phyloP scores from a whole-genome alignment of 2,888 invertebrate genomes.

The Cataglyphis rosenhaueri region DNA sequence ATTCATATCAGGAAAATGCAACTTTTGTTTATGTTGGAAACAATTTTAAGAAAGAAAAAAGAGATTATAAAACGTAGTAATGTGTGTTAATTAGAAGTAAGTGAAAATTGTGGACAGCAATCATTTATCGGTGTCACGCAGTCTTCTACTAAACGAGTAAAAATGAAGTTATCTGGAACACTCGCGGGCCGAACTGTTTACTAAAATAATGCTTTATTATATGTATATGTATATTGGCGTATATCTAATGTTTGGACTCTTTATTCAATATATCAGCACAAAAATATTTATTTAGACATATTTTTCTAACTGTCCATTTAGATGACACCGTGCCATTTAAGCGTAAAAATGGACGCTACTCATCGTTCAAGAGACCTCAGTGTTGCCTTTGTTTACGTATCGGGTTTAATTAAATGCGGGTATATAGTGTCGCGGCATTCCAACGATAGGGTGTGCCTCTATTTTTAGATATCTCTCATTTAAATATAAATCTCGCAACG shows the following conservation, averaged over 20 bases:
- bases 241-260: not conserved
- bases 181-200: slow-evolving; percentile 15
- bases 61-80: not conserved
- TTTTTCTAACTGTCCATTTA: not conserved
- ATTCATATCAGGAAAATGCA: not conserved
- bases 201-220: slow-evolving; percentile 28
- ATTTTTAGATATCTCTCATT: slow-evolving; percentile 78
- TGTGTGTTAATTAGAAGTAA: not conserved
- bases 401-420: slow-evolving; percentile 29
- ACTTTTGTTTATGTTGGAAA: not conserved
- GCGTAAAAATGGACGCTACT: not conserved
- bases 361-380: not conserved
- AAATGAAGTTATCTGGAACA: slow-evolving; percentile 34
- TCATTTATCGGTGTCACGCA: slow-evolving; percentile 17
- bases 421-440: slow-evolving; percentile 42
- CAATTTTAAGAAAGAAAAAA: not conserved
- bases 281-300: not conserved
- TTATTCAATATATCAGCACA: not conserved
- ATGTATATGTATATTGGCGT: slow-evolving; percentile 13
- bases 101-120: not conserved
- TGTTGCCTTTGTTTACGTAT: slow-evolving; percentile 19
- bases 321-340: not conserved
- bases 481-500: slow-evolving; percentile 73
- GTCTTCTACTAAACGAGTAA: slow-evolving; percentile 11
- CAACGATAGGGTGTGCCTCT: slow-evolving; percentile 60